Evolutionary conservation across 2,797 vertebrate genomes (phyloP).

Genomic region (Taenioides sp.): DNA sequence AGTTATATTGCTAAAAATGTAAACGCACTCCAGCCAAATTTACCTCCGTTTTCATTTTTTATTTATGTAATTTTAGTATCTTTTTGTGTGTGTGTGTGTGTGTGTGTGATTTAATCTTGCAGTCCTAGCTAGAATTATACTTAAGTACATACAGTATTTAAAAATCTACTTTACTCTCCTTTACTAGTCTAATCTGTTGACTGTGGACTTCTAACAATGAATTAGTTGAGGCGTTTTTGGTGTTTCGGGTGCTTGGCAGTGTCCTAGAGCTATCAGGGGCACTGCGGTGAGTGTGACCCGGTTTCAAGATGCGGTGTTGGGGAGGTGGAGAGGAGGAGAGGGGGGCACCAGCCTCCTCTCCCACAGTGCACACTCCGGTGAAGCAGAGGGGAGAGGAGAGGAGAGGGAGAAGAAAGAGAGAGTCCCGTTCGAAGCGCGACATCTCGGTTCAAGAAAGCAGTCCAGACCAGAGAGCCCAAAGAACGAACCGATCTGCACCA

Average conservation of each 20-base stretch:
- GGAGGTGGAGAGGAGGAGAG: constrained; percentile 85
- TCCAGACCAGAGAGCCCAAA: constrained; percentile 65
- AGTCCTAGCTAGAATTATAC: no score
- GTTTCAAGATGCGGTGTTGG: constrained; percentile 85
- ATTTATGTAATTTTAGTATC: no score
- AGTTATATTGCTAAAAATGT: no score
- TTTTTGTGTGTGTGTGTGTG: no score
- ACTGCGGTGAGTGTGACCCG: constrained; percentile 85
- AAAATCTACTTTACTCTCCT: no score
- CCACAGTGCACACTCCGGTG: constrained; percentile 63
- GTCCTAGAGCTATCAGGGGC: constrained; percentile 53
- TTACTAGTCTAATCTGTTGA: no score
- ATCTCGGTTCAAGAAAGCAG: constrained; percentile 70
- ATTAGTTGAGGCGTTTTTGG: neutral
- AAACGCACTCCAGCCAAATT: no score
- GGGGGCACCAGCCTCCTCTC: constrained; percentile 82
- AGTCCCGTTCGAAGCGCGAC: constrained; percentile 34
- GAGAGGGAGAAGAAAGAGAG: constrained; percentile 17
- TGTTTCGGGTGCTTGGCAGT: constrained; percentile 12
- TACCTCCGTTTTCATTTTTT: no score
- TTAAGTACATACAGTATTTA: no score
- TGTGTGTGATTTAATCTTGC: no score
- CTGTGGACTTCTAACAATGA: no score
- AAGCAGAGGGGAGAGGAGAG: constrained; percentile 25
- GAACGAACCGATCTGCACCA: constrained; percentile 57